These are phyloP conservation scores for Rutpela maculata DNA, from an alignment of 2,888 invertebrate species.

Conservation along the genomic window DNA sequence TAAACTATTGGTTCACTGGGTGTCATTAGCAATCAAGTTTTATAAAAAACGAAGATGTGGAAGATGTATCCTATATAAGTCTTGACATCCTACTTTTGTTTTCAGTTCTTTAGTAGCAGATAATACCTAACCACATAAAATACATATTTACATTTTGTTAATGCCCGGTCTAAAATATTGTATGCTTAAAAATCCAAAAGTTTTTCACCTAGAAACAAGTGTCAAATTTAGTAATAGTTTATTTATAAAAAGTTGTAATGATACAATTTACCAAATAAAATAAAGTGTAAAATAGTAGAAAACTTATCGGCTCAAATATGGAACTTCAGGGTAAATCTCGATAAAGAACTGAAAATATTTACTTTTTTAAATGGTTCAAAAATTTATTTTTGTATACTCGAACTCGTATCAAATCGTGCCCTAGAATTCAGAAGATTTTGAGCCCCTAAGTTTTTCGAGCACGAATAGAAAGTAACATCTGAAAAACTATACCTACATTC, in stretches of 20 bases:
- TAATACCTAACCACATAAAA: not conserved
- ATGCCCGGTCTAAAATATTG: conserved; percentile 19
- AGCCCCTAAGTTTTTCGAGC: conserved; percentile 59
- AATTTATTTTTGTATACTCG: conserved; percentile 67
- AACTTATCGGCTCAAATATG: conserved; percentile 53
- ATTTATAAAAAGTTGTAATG: conserved; percentile 42
- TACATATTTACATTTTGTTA: conserved; percentile 30
- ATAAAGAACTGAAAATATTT: conserved; percentile 64
- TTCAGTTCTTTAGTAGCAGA: conserved; percentile 2
- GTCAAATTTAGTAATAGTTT: conserved; percentile 61
- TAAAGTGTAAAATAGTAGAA: conserved; percentile 58
- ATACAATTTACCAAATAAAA: conserved; percentile 61
- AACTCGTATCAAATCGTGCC: conserved; percentile 62
- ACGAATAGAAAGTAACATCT: conserved; percentile 45
- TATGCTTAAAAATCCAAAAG: conserved; percentile 1
- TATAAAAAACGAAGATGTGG: not conserved
- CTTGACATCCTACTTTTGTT: conserved; percentile 2
- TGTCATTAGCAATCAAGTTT: not conserved
- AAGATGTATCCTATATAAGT: not conserved
- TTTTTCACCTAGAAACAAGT: conserved; percentile 52
- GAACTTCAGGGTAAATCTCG: conserved; percentile 64
- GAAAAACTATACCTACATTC: conserved; percentile 57
- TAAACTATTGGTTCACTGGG: conserved; percentile 9
- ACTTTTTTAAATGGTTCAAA: conserved; percentile 62
- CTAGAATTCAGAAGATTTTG: conserved; percentile 58